A percentile compares a stretch with the other conserved stretches of the same genome.
Conservation (phyloP, 2,888 invertebrate genomes). For the Drosophila nigricruria region DNA sequence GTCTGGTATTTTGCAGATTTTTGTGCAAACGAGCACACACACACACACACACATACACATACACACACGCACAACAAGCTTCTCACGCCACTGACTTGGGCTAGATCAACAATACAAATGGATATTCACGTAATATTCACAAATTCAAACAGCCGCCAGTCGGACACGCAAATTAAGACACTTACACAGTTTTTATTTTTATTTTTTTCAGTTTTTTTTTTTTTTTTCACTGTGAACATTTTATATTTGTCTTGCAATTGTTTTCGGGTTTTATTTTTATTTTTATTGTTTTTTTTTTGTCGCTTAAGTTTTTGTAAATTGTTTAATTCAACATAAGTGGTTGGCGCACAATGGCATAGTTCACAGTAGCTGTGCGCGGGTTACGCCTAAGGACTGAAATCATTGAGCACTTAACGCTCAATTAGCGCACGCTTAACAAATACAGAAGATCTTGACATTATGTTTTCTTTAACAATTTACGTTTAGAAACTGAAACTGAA, state of each 20-base stretch:
- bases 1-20: constrained; percentile 28
- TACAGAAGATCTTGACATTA: constrained; percentile 27
- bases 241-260: constrained; percentile 23
- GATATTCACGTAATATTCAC: constrained; percentile 56
- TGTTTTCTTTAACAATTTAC: constrained; percentile 33
- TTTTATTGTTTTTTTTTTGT: not conserved
- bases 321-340: constrained; percentile 42
- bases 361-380: constrained; percentile 14
- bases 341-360: constrained; percentile 29
- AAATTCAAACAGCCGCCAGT: constrained; percentile 28
- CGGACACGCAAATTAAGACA: constrained; percentile 69
- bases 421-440: constrained; percentile 40
- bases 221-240: constrained; percentile 10
- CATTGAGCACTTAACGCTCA: constrained; percentile 32
- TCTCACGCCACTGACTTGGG: constrained; percentile 42
- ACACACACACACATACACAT: constrained; percentile 8
- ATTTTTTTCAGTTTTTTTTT: constrained; percentile 11
- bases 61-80: constrained; percentile 25
- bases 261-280: constrained; percentile 13
- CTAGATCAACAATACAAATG: constrained; percentile 43
- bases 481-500: constrained; percentile 14
- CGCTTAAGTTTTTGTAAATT: constrained; percentile 47
- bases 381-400: constrained; percentile 23
- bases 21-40: constrained; percentile 13
- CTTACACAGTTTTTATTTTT: constrained; percentile 39